Percentiles rank a stretch among this genome's conserved stretches.
Evolutionary conservation across 2,797 vertebrate genomes (phyloP).

Genomic region (Dipus sagitta): DNA sequence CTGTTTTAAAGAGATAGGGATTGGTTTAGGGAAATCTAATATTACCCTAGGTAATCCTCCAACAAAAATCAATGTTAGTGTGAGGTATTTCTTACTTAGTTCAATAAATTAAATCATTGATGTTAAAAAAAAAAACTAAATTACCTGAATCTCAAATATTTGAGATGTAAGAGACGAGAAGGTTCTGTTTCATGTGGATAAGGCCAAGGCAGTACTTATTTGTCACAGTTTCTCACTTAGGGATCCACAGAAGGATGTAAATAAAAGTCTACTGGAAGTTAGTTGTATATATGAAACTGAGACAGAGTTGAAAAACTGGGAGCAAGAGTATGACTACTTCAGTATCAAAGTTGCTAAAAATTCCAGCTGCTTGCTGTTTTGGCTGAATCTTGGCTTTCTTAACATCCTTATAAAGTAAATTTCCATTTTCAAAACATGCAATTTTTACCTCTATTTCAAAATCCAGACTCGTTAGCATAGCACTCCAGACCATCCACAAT

Average conservation of each 20-base stretch:
- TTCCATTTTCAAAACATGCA: neutral
- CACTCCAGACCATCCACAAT: neutral
- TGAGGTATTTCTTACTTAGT: neutral
- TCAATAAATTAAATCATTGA: constrained; percentile 20
- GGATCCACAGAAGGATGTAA: neutral
- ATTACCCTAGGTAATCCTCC: constrained; percentile 37
- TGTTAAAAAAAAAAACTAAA: neutral
- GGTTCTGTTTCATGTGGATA: neutral
- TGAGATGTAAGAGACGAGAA: constrained; percentile 47
- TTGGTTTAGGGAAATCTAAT: neutral
- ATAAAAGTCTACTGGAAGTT: neutral
- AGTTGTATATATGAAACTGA: constrained; percentile 13
- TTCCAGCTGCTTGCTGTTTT: neutral
- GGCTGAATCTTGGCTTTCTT: neutral
- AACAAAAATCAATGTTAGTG: neutral
- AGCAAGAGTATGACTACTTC: neutral
- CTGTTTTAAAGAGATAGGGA: constrained; percentile 77
- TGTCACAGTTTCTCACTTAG: constrained; percentile 20
- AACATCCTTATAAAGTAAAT: constrained; percentile 40
- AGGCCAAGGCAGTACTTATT: neutral
- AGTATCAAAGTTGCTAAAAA: constrained; percentile 11
- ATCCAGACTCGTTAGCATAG: neutral
- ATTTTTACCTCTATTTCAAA: constrained; percentile 44
- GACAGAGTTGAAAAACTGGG: neutral
- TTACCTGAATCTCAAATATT: constrained; percentile 7